phyloP scores from a whole-genome alignment of 2,113 vertebrate species.

The Hemibagrus wyckioides region DNA sequence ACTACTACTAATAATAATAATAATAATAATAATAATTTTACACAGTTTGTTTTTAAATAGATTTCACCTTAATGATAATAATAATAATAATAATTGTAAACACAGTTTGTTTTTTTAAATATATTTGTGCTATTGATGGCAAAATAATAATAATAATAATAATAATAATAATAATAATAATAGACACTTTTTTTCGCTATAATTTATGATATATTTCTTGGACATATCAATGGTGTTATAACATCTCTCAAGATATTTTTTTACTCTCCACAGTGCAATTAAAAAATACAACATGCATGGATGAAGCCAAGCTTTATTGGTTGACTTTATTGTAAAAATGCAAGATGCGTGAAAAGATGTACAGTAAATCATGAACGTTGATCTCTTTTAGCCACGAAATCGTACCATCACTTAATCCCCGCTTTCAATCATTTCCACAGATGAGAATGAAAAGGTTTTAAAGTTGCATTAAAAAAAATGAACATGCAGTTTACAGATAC shows the following conservation, averaged over 20 bases:
- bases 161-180: neutral
- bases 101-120: no score
- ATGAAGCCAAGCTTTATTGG: conserved; percentile 51
- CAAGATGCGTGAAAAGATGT: conserved; percentile 60
- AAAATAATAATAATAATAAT: neutral
- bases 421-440: neutral
- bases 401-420: conserved; percentile 10
- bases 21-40: no score
- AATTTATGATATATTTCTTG: neutral
- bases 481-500: conserved; percentile 31
- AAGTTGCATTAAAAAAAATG: conserved; percentile 20
- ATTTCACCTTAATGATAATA: no score
- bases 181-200: neutral
- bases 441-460: neutral
- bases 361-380: conserved; percentile 19
- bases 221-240: neutral
- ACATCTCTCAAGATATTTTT: neutral
- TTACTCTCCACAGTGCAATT: neutral
- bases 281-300: conserved; percentile 1
- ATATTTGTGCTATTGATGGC: no score
- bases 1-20: no score
- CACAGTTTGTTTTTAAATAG: no score
- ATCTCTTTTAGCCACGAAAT: conserved; percentile 31
- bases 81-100: no score
- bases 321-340: conserved; percentile 76